Base-by-base conservation (phyloP, 2,797 vertebrate species). In the Coreius guichenoti region DNA sequence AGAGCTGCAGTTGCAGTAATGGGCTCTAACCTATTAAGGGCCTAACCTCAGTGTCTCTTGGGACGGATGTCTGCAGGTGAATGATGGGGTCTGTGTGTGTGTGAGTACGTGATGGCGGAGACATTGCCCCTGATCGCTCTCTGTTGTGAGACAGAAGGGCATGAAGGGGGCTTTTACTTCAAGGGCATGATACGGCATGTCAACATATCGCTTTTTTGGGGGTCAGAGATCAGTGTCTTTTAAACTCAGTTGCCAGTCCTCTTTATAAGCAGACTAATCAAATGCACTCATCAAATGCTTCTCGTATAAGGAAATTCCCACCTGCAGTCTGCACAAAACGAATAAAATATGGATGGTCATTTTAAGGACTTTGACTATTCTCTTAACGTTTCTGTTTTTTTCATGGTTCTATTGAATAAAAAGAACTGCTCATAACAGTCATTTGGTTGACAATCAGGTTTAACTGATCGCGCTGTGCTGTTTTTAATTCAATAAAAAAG, bases 181-280 rank as follows among this genome's bases (percentile, higher is more conserved):
- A 89, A 88, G 93, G 93, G 93, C 89, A 17, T 90, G 89, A 93
- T 88, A 87, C 72, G 80, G 87, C 56, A 61, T 90, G 93, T 93
- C 92, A 93, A 90, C 88, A 92, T 90, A 91, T 92, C 89, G 89
- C 92, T 92, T 94, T 93, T 93, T 90, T 89, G 87, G 76, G 87
- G 91, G 87, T 92, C 92, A 93, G 70, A 81, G 93, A 91, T 91
- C 93, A 92, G 91, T 90, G 90, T 91, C 88, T 92, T 94, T 90
- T 94, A 91, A 95, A 93, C 87, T 86, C 88, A 88, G 91, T 82
- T 68, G 85, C 82, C 87, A 90, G 86, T 89, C 78, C 67, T 81
- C 61, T 77, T 82, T 85, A 69, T 68, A 90, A 80, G 65, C 68
- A 45, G 68, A 69, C 58, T 49, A n/a, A n/a, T n/a, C n/a, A n/a